Base-by-base conservation (phyloP, 2,113 vertebrate genomes). In the Trematocara stigmaticum region DNA sequence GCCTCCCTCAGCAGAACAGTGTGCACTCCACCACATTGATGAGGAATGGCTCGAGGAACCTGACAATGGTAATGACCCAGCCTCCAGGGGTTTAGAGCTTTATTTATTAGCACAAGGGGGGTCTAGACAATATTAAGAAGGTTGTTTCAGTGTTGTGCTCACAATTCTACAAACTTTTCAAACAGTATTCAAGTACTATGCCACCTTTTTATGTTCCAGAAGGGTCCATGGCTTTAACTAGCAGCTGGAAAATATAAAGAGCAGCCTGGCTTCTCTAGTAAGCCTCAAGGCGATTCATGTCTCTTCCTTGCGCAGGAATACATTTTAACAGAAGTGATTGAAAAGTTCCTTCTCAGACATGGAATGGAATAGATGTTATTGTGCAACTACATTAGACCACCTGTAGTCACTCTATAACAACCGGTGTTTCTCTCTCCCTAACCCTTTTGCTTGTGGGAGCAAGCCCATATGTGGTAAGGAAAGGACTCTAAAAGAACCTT, bases 401-500 rank as follows among this genome's bases (percentile, higher is more conserved):
- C 94, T 93, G 94, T 94, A 95, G 91, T 92, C 76, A 69, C 69
- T 86, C 82, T 84, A 79, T 85, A 88, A 91, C 87, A 90, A 83
- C 86, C 20, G 6, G 7, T 86, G 82, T 91, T 83, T 84, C 76
- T 88, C 85, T 90, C 84, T 87, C 81, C 55, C 79, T 34, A 13
- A 82, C 79, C 82, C 35, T 79, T 79, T 85, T 83, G 82, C 86
- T 89, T 78, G 87, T 95, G 94, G 93, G 95, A 95, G 80, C 87
- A 9, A 91, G 89, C 83, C 93, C 94, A 93, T 92, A 94, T 95
- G 91, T 91, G 92, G 79, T 66, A 26, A 79, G 88, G 84, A 93
- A 88, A 86, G 78, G 79, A 89, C 79, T 91, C 80, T 91, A 90
- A 95, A 93, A 87, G 87, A 91, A 81, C 86, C 90, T 94, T 95